These are phyloP conservation scores for Sandelia bainsii DNA, from an alignment of 2,797 vertebrate genomes.

Conservation along the genomic window DNA sequence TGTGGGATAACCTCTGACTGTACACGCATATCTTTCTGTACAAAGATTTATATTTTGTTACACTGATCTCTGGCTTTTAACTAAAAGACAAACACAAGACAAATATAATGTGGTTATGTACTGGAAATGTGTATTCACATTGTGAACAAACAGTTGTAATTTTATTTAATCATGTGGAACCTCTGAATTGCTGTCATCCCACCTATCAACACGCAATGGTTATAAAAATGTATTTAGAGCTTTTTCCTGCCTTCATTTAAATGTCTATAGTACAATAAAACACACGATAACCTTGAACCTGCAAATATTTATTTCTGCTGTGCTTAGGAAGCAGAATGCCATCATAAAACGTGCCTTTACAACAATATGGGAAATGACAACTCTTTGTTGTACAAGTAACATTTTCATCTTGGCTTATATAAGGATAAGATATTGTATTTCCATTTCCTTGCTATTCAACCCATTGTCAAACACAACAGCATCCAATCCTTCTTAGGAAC, in stretches of 20 bases:
- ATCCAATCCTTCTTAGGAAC: neutral
- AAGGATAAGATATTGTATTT: constrained; percentile 20
- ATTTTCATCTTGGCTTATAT: constrained; percentile 34
- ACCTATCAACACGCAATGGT: neutral
- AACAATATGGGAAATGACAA: constrained; percentile 16
- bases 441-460: neutral
- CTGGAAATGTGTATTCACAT: neutral
- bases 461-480: constrained; percentile 6
- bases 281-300: constrained; percentile 33
- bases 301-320: constrained; percentile 12
- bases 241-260: constrained; percentile 16
- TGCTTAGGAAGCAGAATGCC: constrained; percentile 15
- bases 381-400: constrained; percentile 1
- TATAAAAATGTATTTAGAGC: constrained; percentile 7
- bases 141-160: neutral
- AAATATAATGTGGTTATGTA: neutral
- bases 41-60: neutral
- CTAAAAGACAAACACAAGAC: neutral
- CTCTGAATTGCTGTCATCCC: neutral
- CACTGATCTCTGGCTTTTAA: constrained; percentile 1
- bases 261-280: constrained; percentile 26
- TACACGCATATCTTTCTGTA: neutral
- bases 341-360: constrained; percentile 24
- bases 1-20: neutral
- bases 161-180: constrained; percentile 2